A percentile compares a stretch with the other conserved stretches of the same genome.
Evolutionary conservation across 1,140 invertebrate species (phyloP).

Genomic region (Aphaenogaster ashmeadi): DNA sequence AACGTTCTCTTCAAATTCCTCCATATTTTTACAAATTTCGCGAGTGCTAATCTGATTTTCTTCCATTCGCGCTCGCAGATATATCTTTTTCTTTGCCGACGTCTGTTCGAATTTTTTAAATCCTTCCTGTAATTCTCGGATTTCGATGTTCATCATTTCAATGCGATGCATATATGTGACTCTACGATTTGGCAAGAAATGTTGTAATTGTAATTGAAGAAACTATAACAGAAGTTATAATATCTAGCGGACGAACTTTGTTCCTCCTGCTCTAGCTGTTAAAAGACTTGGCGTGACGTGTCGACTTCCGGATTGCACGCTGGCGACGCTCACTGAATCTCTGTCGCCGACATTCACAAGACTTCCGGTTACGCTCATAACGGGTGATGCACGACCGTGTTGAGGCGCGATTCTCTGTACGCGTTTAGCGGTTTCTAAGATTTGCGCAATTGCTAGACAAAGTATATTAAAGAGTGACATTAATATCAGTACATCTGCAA

Average conservation of each 20-base stretch:
- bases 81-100: constrained; percentile 80
- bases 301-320: constrained; percentile 42
- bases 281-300: constrained; percentile 29
- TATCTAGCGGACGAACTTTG: constrained; percentile 43
- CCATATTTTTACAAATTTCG: constrained; percentile 82
- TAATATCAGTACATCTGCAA: not conserved
- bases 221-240: not conserved
- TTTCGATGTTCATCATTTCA: constrained; percentile 85
- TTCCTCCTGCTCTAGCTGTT: not conserved
- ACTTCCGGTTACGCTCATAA: constrained; percentile 67
- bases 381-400: constrained; percentile 35
- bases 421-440: constrained; percentile 72
- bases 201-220: not conserved
- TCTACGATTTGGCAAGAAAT: constrained; percentile 51
- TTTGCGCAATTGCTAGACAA: constrained; percentile 66
- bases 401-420: constrained; percentile 60
- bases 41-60: constrained; percentile 85
- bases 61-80: constrained; percentile 86
- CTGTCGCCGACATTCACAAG: not conserved
- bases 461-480: not conserved
- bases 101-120: constrained; percentile 78
- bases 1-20: constrained; percentile 84
- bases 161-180: constrained; percentile 79
- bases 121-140: constrained; percentile 83
- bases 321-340: constrained; percentile 29